A percentile compares a stretch with the other conserved stretches of the same genome.
Conservation (phyloP, 2,888 invertebrate genomes). For the Clepsis dumicolana region DNA sequence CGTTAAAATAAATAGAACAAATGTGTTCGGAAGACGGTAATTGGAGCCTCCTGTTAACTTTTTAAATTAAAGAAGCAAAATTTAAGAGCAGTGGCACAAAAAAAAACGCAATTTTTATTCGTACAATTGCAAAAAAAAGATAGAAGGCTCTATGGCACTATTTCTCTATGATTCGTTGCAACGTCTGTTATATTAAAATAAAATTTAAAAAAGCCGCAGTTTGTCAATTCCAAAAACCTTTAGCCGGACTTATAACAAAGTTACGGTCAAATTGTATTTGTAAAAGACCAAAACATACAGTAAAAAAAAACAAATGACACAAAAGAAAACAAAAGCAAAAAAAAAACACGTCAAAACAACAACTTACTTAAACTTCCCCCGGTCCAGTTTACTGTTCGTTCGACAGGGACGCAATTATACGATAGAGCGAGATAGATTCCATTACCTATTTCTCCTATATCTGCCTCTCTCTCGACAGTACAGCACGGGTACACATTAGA, state of each 20-base stretch:
- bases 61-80: not conserved
- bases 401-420: conserved; percentile 6
- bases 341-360: conserved; percentile 35
- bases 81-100: not conserved
- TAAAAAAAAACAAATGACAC: conserved; percentile 26
- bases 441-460: not conserved
- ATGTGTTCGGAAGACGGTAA: conserved; percentile 28
- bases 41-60: conserved; percentile 18
- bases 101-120: too few relatives aligned
- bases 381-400: not conserved
- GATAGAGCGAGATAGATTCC: not conserved
- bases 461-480: not conserved
- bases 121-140: conserved; percentile 7
- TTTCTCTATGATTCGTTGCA: conserved; percentile 30
- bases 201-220: conserved; percentile 7
- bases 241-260: conserved; percentile 11
- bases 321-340: conserved; percentile 26
- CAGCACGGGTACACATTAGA: conserved; percentile 8
- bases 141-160: conserved; percentile 36
- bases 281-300: conserved; percentile 25
- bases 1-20: conserved; percentile 22
- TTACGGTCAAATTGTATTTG: conserved; percentile 15
- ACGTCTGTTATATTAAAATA: conserved; percentile 13
- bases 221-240: conserved; percentile 6
- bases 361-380: not conserved